A percentile compares a stretch with the other conserved stretches of the same genome.
Evolutionary conservation across 1,140 invertebrate species (phyloP).

Genomic region (Kradibia gibbosae): DNA sequence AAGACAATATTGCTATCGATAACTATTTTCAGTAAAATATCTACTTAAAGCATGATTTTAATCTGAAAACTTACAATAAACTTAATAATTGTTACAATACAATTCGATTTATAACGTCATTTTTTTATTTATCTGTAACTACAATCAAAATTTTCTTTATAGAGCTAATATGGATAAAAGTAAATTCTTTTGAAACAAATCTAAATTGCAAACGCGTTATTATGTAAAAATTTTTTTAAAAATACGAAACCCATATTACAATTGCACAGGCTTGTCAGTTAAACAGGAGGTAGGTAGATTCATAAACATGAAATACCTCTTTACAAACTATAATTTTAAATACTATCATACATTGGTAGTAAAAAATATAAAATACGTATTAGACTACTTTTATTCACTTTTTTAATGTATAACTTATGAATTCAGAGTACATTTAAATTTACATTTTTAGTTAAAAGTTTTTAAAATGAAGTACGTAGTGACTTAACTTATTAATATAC

Average conservation of each 20-base stretch:
- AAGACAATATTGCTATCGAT: background rate
- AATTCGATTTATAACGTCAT: background rate
- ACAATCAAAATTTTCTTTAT: background rate
- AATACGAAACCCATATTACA: background rate
- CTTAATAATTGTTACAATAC: background rate
- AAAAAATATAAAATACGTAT: background rate
- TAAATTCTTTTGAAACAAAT: conserved; percentile 5
- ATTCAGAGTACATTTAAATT: background rate
- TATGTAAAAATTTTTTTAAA: background rate
- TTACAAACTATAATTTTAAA: conserved; percentile 14
- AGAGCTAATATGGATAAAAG: background rate
- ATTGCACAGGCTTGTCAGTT: background rate
- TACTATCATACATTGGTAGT: background rate
- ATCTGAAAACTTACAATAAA: background rate
- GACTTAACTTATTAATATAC: too few relatives aligned
- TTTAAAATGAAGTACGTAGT: background rate
- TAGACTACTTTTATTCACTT: background rate
- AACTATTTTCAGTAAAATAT: background rate
- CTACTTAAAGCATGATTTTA: background rate
- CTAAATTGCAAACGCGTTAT: conserved; percentile 10
- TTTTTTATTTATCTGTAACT: background rate
- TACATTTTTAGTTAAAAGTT: background rate
- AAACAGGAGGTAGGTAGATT: background rate
- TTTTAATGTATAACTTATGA: background rate
- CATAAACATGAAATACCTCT: background rate